Evolutionary conservation across 2,888 invertebrate genomes (phyloP), one percentile per base, ranked within the genome.

Genomic region (Saturnia japonica): DNA sequence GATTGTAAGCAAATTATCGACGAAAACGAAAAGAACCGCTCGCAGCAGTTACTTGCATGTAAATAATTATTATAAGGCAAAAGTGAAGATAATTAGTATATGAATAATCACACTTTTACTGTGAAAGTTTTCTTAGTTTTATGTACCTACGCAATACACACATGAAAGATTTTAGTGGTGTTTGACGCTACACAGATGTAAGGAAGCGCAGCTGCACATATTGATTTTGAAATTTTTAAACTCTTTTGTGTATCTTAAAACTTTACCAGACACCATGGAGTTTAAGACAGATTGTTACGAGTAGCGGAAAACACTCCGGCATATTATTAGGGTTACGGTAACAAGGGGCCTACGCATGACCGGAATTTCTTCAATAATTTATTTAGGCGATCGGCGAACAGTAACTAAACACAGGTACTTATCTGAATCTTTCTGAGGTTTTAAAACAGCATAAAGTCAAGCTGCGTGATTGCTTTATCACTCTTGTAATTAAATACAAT

Each of bases 321-420:
- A 88, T 91, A 90, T 87, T 86, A n/a, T n/a, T 86, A 82, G 85
- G 83, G 85, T 80, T 54, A 81, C 87, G 86, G 87, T 93, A 93
- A 92, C 92, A 93, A 93, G 92, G 86, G 87, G 82, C 82, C 77
- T 75, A 82, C 88, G 90, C 93, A 94, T 91, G 93, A 93, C 89
- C 87, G 86, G 93, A 94, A 94, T 94, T 91, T 90, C 89, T 87
- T 88, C 91, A 86, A 87, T 88, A 91, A 91, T 91, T 91, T 91
- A 86, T 88, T 87, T 84, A 85, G 86, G 85, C 84, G 88, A 88
- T 89, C 85, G 88, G 89, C 88, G 84, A 86, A 88, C 90, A 88
- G 88, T 90, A 88, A 87, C 88, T 88, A 34, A 43, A 4, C 19
- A 47, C 19, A 47, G 85, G 87, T 88, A 88, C 85, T 86, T 88